These are phyloP conservation scores for Euzophera pinguis DNA, from an alignment of 2,888 invertebrate genomes.

Conservation along the genomic window DNA sequence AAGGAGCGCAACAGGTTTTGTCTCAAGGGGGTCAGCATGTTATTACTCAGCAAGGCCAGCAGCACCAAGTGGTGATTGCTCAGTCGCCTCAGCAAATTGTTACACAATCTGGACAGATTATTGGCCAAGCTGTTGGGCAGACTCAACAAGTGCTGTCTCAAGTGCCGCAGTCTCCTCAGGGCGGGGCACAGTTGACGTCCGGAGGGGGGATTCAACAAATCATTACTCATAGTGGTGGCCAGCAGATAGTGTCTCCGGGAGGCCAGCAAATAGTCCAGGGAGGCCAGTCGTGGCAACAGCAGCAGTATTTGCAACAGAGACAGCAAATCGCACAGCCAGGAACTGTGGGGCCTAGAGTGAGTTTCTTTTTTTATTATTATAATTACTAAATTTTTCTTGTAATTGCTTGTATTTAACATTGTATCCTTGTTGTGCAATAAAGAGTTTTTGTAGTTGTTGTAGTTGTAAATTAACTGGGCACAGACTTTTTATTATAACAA, in stretches of 20 bases:
- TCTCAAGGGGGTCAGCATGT: slow-evolving; percentile 75
- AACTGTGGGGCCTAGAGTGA: slow-evolving; percentile 72
- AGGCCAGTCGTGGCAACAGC: slow-evolving; percentile 73
- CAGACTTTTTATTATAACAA: too few relatives aligned
- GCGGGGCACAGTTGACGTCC: slow-evolving; percentile 46
- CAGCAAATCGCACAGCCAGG: slow-evolving; percentile 77
- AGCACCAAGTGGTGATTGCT: slow-evolving; percentile 72
- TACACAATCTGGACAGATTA: slow-evolving; percentile 66
- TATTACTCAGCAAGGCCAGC: slow-evolving; percentile 69
- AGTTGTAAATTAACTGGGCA: too few relatives aligned
- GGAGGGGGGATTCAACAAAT: slow-evolving; percentile 73
- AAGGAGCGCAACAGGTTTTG: slow-evolving; percentile 65
- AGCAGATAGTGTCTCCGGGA: slow-evolving; percentile 70
- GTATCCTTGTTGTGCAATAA: too few relatives aligned
- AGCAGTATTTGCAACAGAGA: slow-evolving; percentile 70
- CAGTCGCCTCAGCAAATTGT: slow-evolving; percentile 74
- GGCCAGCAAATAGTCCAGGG: slow-evolving; percentile 70
- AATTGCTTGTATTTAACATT: too few relatives aligned
- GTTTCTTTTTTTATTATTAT: slow-evolving; percentile 17
- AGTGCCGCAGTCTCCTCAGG: slow-evolving; percentile 66
- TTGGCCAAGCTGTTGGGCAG: slow-evolving; percentile 63
- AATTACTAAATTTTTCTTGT: background rate
- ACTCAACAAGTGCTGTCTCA: slow-evolving; percentile 66
- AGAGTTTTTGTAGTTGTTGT: too few relatives aligned
- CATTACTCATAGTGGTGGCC: slow-evolving; percentile 70